Percentiles rank a stretch among this genome's conserved stretches.
Conservation (phyloP, 2,888 invertebrate species). For the Drosophila rellima region DNA sequence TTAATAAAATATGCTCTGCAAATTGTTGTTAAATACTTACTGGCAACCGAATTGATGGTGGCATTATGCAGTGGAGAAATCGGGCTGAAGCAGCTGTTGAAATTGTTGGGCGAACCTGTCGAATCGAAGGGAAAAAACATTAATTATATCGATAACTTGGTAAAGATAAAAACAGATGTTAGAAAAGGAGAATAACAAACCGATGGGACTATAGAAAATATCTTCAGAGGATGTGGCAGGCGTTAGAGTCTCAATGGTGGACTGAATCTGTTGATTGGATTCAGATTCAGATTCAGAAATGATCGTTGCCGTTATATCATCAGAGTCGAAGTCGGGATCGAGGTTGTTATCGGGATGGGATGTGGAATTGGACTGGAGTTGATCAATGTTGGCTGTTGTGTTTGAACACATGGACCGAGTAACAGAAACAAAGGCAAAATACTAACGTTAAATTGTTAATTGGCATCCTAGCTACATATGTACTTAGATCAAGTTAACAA, state of each 20-base stretch:
- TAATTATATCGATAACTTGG: not conserved
- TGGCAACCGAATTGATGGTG: conserved; percentile 37
- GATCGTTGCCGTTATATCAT: conserved; percentile 23
- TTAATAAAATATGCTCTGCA: not conserved
- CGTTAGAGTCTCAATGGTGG: conserved; percentile 65
- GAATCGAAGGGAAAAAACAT: not conserved
- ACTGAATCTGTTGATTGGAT: conserved; percentile 18
- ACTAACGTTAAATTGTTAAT: conserved; percentile 75
- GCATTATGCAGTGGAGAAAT: conserved; percentile 51
- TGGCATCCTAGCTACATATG: conserved; percentile 30
- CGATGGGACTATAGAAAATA: conserved; percentile 84
- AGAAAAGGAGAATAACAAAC: conserved; percentile 72
- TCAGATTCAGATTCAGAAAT: conserved; percentile 11
- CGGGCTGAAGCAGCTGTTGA: conserved; percentile 59
- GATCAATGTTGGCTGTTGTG: conserved; percentile 63
- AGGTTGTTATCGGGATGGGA: conserved; percentile 29
- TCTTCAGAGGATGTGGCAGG: conserved; percentile 84
- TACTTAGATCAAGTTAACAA: too few relatives aligned
- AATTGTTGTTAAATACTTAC: conserved; percentile 35
- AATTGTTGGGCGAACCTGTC: conserved; percentile 76
- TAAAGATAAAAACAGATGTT: too few relatives aligned
- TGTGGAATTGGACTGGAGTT: conserved; percentile 16
- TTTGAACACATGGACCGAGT: conserved; percentile 79
- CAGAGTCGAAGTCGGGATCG: conserved; percentile 29
- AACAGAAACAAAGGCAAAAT: conserved; percentile 82